phyloP scores from a whole-genome alignment of 2,113 vertebrate species.

The Apodemus sylvaticus region DNA sequence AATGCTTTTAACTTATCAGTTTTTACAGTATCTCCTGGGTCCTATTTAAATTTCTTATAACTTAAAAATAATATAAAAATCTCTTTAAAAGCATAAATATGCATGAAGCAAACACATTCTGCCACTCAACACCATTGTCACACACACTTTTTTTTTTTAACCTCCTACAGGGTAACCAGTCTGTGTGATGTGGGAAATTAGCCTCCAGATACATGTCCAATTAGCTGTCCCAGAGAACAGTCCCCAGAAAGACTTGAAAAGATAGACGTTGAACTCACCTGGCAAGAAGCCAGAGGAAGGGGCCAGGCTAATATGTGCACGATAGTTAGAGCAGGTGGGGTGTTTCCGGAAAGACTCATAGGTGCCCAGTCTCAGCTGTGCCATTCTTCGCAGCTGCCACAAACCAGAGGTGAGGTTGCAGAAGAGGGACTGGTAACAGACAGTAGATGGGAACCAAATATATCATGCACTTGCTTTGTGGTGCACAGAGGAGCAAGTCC shows the following conservation, averaged over 20 bases:
- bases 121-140: too few relatives aligned
- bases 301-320: background rate
- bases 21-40: background rate
- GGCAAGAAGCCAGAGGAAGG: background rate
- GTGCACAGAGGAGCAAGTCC: background rate
- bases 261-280: background rate
- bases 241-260: background rate
- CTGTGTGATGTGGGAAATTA: conserved; percentile 39
- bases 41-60: background rate
- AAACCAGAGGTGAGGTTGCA: background rate
- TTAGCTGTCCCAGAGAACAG: background rate
- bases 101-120: background rate
- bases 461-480: background rate
- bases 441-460: background rate
- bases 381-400: background rate
- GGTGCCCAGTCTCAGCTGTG: background rate
- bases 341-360: background rate
- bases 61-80: background rate
- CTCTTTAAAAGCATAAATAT: background rate
- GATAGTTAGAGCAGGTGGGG: background rate
- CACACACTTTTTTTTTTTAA: background rate
- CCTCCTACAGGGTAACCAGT: background rate
- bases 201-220: background rate
- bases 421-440: background rate
- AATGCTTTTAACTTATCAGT: background rate